Base-by-base conservation (phyloP, 2,797 vertebrate species). In the Bradypodion ventrale region DNA sequence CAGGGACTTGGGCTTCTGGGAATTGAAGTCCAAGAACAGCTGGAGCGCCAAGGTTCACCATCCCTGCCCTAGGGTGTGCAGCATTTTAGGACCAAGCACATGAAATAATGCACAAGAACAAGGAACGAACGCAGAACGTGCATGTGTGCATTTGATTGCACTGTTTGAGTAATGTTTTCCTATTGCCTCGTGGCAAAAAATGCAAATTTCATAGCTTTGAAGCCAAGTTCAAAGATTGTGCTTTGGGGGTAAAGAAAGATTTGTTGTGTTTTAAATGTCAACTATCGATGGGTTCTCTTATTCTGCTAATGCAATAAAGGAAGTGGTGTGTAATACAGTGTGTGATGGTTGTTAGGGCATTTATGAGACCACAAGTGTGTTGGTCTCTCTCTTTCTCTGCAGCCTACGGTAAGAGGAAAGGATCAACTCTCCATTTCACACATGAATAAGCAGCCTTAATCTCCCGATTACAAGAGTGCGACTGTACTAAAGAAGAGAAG, bases 371-470 rank as follows among this genome's bases (percentile, higher is more conserved):
- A 87, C 93, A 91, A 94, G 63, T 86, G 91, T 90, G 92, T 84
- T 88, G 80, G 68, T 92, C n/a, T 29, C 62, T 35, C 62, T 44
- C 60, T 35, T 27, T 23, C 35, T 2, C 73, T 35, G 87, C 93
- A 80, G 83, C 83, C 90, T 90, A 35, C 87, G 84, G 89, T 94
- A 92, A 90, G 95, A 96, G 95, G 82, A 95, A 90, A 95, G 94
- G 96, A 96, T 96, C 95, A 96, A 96, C 94, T 95, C 96, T 95
- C 95, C 93, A 94, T 97, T 97, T 98, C 96, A 97, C 95, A 96
- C 94, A 88, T 93, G 95, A 96, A 95, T 94, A 93, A 95, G 86
- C 95, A 89, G 90, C 94, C 90, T 96, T 97, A 96, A 97, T 97
- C 96, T 97, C 93, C 74, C 83, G 95, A 96, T 96, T 94, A 95